phyloP scores from a whole-genome alignment of 2,113 vertebrate species.

The Lasiurus cinereus region DNA sequence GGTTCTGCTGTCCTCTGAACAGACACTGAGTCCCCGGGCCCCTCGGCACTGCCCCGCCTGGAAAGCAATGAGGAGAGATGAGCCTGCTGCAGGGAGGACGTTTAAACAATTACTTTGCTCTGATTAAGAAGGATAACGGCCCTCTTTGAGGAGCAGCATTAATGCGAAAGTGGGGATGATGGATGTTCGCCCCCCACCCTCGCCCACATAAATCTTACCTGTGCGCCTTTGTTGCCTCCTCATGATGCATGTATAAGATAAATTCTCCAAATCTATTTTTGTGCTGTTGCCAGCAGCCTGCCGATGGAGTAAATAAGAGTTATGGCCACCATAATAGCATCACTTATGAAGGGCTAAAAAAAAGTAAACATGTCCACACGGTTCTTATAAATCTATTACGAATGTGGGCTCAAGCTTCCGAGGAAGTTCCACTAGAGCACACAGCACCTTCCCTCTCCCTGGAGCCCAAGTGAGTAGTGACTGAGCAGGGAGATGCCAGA shows the following conservation, averaged over 20 bases:
- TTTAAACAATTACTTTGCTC: conserved; percentile 57
- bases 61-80: background rate
- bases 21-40: too few species aligned
- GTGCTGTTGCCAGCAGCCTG: conserved; percentile 87
- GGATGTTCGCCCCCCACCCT: conserved; percentile 63
- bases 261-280: conserved; percentile 91
- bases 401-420: conserved; percentile 71
- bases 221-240: conserved; percentile 81
- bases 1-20: background rate
- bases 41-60: background rate
- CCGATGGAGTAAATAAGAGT: conserved; percentile 88
- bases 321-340: conserved; percentile 86
- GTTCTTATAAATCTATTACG: conserved; percentile 87
- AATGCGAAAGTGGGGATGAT: conserved; percentile 76
- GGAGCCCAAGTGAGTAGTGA: background rate
- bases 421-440: conserved; percentile 55
- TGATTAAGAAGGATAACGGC: conserved; percentile 70
- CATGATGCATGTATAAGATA: conserved; percentile 87
- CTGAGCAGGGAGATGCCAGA: background rate
- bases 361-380: conserved; percentile 86
- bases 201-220: conserved; percentile 85
- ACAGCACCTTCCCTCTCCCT: background rate
- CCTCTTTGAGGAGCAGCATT: conserved; percentile 52
- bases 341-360: conserved; percentile 85
- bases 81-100: background rate